Evolutionary conservation across 2,888 invertebrate species (phyloP), one percentile per base, ranked within the genome.

Genomic region (Smittia sp.): DNA sequence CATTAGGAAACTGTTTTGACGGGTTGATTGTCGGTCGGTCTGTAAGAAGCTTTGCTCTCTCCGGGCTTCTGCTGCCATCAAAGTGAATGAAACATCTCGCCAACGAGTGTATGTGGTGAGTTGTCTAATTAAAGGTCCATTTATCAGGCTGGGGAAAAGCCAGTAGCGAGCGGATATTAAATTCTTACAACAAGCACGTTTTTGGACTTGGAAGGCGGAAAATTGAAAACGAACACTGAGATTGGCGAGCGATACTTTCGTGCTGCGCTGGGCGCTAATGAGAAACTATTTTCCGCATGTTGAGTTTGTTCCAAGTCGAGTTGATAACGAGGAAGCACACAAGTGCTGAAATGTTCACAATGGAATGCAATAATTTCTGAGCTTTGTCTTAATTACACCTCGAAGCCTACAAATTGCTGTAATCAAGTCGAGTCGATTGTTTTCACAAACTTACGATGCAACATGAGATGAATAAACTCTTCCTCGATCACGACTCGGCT

Each of bases 91-190:
- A 46, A 11, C 46, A n/a, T 46, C 6, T 46, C 46, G 46, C 46
- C 4, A 2, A n/a, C 13, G n/a, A n/a, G n/a, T n/a, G n/a, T 15
- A n/a, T 13, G 46, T 46, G 46, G 13, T 46, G 46, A 46, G n/a
- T 6, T 46, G 15, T 68, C 68, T 68, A 68, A 68, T 68, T 68
- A 68, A 68, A 25, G 22, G 68, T 52, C 46, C 41, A 68, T 68
- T 52, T 68, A 68, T 68, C 46, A 68, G 39, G 11, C 3, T 32
- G 4, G 3, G 9, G 6, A 46, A 11, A 2, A 46, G 6, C 15
- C 39, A 39, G 46, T 46, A 46, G 46, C 46, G 46, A 15, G 46
- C 46, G 46, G 46, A 46, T n/a, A 46, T 46, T n/a, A 46, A 46
- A 46, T 46, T 46, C 46, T 46, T 46, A 15, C 46, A 46, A 46